Evolutionary conservation across 2,113 vertebrate genomes (phyloP).

Genomic region (Crotalus viridis): DNA sequence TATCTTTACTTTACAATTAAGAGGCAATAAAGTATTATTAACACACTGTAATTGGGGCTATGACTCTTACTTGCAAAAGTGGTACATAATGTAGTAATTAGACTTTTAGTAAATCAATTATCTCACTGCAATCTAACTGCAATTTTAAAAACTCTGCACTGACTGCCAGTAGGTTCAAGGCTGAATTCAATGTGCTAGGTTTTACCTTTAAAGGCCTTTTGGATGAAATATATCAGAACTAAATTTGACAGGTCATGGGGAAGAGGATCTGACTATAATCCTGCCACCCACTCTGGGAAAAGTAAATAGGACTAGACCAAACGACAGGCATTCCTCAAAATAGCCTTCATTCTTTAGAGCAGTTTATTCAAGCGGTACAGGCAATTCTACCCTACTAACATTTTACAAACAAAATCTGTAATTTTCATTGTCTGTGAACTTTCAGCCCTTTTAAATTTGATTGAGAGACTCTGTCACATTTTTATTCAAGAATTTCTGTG

Average conservation of each 20-base stretch:
- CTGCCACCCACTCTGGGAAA: background rate
- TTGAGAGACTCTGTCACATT: background rate
- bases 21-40: background rate
- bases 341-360: background rate
- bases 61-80: background rate
- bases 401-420: background rate
- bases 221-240: background rate
- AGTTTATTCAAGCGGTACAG: background rate
- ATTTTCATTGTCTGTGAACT: background rate
- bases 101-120: background rate
- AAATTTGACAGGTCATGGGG: background rate
- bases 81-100: background rate
- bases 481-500: background rate
- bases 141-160: background rate
- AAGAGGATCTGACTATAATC: background rate
- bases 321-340: background rate
- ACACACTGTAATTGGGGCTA: background rate
- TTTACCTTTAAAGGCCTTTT: background rate
- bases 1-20: background rate
- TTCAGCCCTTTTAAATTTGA: background rate
- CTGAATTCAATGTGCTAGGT: background rate
- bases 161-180: background rate
- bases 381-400: background rate
- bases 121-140: background rate
- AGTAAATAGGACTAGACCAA: background rate